Evolutionary conservation across 2,797 vertebrate genomes (phyloP).

Genomic region (Falco columbarius): DNA sequence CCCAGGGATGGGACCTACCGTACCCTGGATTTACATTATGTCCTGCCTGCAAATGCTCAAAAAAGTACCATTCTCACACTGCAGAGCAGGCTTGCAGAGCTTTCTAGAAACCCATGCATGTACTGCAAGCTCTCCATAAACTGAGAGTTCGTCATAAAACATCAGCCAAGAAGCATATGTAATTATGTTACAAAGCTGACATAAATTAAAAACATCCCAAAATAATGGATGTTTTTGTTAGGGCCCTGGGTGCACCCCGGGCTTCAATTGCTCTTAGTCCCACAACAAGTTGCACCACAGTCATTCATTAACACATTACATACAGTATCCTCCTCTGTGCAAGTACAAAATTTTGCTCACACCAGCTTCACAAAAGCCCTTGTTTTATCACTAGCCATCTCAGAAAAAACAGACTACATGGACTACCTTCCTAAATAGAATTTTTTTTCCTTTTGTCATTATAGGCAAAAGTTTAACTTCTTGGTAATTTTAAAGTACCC

Average conservation of each 20-base stretch:
- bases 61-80: background rate
- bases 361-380: background rate
- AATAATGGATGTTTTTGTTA: background rate
- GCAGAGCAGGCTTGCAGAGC: background rate
- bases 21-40: background rate
- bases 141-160: background rate
- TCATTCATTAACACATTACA: accelerated
- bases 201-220: background rate
- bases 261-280: background rate
- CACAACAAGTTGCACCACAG: background rate
- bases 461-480: background rate
- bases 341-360: background rate
- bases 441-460: background rate
- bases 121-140: background rate
- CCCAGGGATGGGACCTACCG: background rate
- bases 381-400: background rate
- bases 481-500: background rate
- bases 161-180: background rate
- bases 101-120: background rate
- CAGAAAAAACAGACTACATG: background rate
- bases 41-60: background rate
- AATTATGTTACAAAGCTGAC: background rate
- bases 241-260: accelerated
- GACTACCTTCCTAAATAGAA: background rate
- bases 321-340: background rate